Conservation (phyloP, 2,888 invertebrate species). For the Ormyrus nitidulus region DNA sequence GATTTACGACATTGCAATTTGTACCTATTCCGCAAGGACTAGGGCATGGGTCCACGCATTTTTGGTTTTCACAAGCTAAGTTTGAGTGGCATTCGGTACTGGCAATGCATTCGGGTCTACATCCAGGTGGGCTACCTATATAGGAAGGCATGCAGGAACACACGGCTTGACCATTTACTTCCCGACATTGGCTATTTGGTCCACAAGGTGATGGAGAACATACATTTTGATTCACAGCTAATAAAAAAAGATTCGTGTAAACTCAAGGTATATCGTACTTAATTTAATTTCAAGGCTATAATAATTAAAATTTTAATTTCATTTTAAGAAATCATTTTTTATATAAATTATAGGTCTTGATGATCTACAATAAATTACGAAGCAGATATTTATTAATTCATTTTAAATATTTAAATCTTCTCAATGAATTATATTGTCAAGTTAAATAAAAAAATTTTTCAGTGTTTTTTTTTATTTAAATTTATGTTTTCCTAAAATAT, state of each 20-base stretch:
- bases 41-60: slow-evolving; percentile 82
- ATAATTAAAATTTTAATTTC: no score
- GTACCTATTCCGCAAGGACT: slow-evolving; percentile 79
- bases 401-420: no score
- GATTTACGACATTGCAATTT: slow-evolving; percentile 77
- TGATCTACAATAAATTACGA: no score
- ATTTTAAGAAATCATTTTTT: no score
- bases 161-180: slow-evolving; percentile 79
- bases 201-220: slow-evolving; percentile 81
- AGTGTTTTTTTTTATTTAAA: no score
- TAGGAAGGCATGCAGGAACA: slow-evolving; percentile 81
- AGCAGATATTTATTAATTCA: no score
- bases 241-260: slow-evolving; percentile 54
- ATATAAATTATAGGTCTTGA: no score
- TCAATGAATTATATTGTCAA: no score
- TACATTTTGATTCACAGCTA: slow-evolving; percentile 74
- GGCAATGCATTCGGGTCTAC: slow-evolving; percentile 82
- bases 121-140: slow-evolving; percentile 80
- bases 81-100: slow-evolving; percentile 81
- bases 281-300: slow-evolving; percentile 10
- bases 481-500: no score
- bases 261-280: not conserved
- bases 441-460: no score
- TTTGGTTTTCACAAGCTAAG: slow-evolving; percentile 81
- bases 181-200: slow-evolving; percentile 80